Evolutionary conservation across 1,140 invertebrate genomes (phyloP), one percentile per base, ranked within the genome.

Genomic region (Anoplolepis gracilipes): DNA sequence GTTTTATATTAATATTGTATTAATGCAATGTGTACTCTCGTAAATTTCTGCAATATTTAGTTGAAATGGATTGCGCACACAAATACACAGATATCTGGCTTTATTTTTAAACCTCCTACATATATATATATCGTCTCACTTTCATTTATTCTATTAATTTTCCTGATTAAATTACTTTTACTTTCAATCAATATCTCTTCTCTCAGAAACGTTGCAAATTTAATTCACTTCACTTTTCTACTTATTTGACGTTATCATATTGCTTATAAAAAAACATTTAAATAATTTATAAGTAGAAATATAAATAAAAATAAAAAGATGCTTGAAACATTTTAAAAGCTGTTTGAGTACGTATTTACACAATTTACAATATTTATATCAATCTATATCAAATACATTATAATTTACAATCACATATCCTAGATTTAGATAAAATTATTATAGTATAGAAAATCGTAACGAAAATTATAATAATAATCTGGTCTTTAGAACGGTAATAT

Each of bases 401-500:
- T 39, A 73, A 72, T 75, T 75, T 75, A 49, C 8, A 10, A 59
- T 75, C 6, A 39, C 2, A 25, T 75, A 36, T 8, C 36, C n/a
- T n/a, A n/a, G 13, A 62, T 30, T 61, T 42, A 39, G 16, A 22
- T 2, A 30, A 78, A 78, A 78, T 78, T 78, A 55, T 65, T 55
- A 79, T 39, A 39, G 28, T 7, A 4, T 33, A 49, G 39, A 79
- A 69, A 69, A 79, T 79, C 30, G 16, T 16, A 28, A 42, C 49
- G 64, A 22, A 73, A 46, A 82, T 82, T 61, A 30, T 10, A 69
- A 19, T 10, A 69, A 19, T 79, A 49, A 4, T 65, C 42, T 53
- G 22, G n/a, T 59, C n/a, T n/a, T 72, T 75, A 75, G 72, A 39
- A 75, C 7, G n/a, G 11, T 33, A 59, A 75, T 36, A 33, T 75